Base-by-base conservation (phyloP, 2,888 invertebrate species). In the Hyles lineata region DNA sequence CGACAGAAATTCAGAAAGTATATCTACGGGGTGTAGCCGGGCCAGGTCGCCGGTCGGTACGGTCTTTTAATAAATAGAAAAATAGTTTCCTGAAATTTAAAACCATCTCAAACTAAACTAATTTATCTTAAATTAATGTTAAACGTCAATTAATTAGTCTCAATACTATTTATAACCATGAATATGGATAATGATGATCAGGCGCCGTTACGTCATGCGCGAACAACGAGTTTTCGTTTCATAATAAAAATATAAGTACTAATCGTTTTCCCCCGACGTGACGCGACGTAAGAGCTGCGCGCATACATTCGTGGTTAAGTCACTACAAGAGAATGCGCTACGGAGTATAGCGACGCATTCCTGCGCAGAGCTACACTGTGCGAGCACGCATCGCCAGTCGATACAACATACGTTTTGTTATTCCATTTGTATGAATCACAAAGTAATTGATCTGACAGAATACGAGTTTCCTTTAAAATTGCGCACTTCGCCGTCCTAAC, bases 401-500 rank as follows among this genome's bases (percentile, higher is more conserved):
- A 6, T 23, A 25, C 29, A 19, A 17, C 61, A 17, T 15, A 62
- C 17, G 21, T 50, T 5, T 67, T 67, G 67, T 67, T 29, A 67
- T 67, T 67, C 23, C 50, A 50, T 50, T 23, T 21, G 43, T 67
- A 67, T 67, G 67, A 67, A 17, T 67, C 67, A 67, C 15, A 23
- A 21, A 43, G 50, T 23, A 67, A 43, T 23, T 50, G 43, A 50
- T 43, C 43, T 7, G 15, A 19, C 32, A 9, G 62, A 62, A 63
- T n/a, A 58, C 70, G 29, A 55, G 32, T 70, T 70, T 70, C 70
- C 52, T 70, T n/a, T 32, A 32, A 58, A 70, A 58, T 21, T 70
- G 67, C 67, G 23, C 67, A 43, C 50, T 23, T 17, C 50, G 23
- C 15, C 35, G 67, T 7, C 67, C 67, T 50, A 63, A 21, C 23